These are phyloP conservation scores for Stomorhina lunata DNA, from an alignment of 2,888 invertebrate species.

Conservation along the genomic window DNA sequence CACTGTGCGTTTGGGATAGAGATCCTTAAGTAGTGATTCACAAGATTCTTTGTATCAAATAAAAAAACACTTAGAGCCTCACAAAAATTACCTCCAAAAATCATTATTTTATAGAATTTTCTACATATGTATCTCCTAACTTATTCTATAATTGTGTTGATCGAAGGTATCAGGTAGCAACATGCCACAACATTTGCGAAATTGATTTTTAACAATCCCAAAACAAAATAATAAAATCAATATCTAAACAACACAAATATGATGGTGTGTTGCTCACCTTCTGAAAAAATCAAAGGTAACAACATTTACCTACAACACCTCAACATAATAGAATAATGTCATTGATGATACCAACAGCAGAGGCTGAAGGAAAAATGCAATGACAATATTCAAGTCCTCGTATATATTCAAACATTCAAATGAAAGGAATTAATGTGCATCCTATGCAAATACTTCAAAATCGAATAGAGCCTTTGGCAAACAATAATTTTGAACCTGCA, in stretches of 20 bases:
- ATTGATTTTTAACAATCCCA: conserved; percentile 33
- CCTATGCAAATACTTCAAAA: conserved; percentile 28
- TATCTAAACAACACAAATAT: conserved; percentile 43
- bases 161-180: no score
- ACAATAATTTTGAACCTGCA: conserved; percentile 48
- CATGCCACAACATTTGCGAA: conserved; percentile 44
- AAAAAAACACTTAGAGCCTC: no score
- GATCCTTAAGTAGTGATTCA: no score
- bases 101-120: no score
- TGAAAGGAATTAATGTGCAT: neutral
- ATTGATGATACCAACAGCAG: neutral
- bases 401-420: no score
- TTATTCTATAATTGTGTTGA: no score
- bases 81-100: no score
- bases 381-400: no score
- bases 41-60: no score
- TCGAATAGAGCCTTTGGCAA: conserved; percentile 27
- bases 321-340: neutral
- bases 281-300: neutral
- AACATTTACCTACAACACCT: conserved; percentile 26
- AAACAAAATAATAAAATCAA: conserved; percentile 42
- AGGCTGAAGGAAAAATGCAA: neutral
- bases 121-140: no score
- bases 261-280: neutral
- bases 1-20: no score